phyloP scores from a whole-genome alignment of 2,888 invertebrate species.

The Pristionchus mayeri region DNA sequence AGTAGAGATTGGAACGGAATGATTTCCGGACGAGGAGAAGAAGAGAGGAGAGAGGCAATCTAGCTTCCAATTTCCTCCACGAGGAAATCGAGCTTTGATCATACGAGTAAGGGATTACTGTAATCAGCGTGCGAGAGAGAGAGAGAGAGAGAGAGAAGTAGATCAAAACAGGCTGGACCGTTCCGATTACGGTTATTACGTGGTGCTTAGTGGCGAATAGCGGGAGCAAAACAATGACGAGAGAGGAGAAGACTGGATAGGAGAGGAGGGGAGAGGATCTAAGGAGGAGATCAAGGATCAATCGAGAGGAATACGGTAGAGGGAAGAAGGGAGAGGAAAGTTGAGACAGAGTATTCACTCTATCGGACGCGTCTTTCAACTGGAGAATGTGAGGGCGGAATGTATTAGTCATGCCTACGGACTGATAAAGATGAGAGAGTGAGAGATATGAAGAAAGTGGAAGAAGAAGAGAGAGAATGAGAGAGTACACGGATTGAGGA shows the following conservation, averaged over 20 bases:
- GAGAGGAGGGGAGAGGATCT: background rate
- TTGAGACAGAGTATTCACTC: background rate
- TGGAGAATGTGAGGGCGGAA: slow-evolving; percentile 24
- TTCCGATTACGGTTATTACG: slow-evolving; percentile 35
- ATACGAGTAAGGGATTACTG: background rate
- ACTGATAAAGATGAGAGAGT: slow-evolving; percentile 28
- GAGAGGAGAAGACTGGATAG: slow-evolving; percentile 6
- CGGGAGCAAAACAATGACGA: slow-evolving; percentile 27
- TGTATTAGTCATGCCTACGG: slow-evolving; percentile 15
- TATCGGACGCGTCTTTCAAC: slow-evolving; percentile 16
- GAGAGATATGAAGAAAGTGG: slow-evolving; percentile 16
- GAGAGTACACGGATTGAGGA: background rate
- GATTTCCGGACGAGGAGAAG: background rate
- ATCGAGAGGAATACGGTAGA: background rate
- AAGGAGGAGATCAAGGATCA: background rate
- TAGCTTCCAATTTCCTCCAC: background rate
- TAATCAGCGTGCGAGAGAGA: too few species aligned
- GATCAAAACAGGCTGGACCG: slow-evolving; percentile 12
- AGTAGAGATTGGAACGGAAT: background rate
- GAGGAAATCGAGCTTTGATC: slow-evolving; percentile 5
- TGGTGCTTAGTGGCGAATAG: slow-evolving; percentile 15
- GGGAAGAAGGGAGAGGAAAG: slow-evolving; percentile 21
- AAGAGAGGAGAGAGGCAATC: background rate
- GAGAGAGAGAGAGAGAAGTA: background rate
- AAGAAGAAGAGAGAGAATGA: background rate